Conservation (phyloP, 2,888 invertebrate genomes). For the Poecilobothrus nobilitatus region DNA sequence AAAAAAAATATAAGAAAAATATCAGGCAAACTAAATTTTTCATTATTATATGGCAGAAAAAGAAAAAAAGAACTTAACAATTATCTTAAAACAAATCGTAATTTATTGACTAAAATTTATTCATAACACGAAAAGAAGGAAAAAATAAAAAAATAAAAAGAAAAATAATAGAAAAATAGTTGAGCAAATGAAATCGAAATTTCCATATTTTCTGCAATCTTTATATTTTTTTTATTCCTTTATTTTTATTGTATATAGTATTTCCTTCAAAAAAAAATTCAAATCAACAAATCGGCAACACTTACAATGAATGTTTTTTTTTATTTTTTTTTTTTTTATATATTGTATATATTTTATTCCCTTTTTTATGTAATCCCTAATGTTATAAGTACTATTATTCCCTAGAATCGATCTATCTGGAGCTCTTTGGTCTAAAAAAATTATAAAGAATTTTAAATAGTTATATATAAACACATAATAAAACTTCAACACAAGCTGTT, state of each 20-base stretch:
- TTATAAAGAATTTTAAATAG: no score
- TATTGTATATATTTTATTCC: neutral
- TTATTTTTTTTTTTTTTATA: neutral
- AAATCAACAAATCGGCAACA: neutral
- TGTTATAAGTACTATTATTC: neutral
- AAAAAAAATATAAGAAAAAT: neutral
- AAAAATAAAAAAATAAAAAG: neutral
- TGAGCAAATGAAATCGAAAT: slow-evolving; percentile 1
- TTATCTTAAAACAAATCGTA: neutral
- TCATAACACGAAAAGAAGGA: neutral
- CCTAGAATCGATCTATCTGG: slow-evolving; percentile 6
- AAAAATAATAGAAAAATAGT: neutral
- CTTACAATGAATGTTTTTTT: neutral
- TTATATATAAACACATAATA: no score
- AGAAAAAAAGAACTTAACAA: neutral
- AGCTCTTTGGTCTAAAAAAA: neutral
- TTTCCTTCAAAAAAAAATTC: neutral
- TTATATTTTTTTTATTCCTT: neutral
- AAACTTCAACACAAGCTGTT: no score
- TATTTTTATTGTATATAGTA: neutral
- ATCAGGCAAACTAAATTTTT: neutral
- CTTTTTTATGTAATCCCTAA: neutral
- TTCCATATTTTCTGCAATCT: neutral
- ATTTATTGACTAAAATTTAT: slow-evolving; percentile 3
- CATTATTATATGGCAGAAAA: neutral